Percentiles rank a stretch among this genome's conserved stretches.
Conservation (phyloP, 2,888 invertebrate species). For the Drosophila putrida region DNA sequence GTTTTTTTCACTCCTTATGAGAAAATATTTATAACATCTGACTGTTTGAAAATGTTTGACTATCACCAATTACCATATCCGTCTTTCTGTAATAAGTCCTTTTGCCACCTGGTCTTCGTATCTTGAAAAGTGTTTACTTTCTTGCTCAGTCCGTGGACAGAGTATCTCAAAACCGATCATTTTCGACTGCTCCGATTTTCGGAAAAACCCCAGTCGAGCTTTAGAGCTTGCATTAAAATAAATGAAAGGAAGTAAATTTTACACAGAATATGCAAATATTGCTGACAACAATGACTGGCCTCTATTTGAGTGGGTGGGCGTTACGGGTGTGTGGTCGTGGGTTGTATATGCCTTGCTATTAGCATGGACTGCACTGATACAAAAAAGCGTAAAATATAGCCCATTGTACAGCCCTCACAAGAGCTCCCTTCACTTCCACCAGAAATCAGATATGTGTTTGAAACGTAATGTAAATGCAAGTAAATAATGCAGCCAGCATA, state of each 20-base stretch:
- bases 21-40: too few species aligned
- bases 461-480: conserved; percentile 46
- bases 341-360: conserved; percentile 50
- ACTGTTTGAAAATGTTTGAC: too few species aligned
- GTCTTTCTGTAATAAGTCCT: background rate
- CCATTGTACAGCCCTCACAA: conserved; percentile 36
- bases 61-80: too few species aligned
- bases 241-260: conserved; percentile 73
- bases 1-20: too few species aligned
- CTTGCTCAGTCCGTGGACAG: background rate
- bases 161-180: background rate
- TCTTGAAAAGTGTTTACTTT: background rate
- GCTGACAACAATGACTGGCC: conserved; percentile 71
- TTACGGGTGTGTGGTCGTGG: conserved; percentile 15
- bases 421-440: background rate
- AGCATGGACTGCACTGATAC: conserved; percentile 65
- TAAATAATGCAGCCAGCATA: conserved; percentile 60
- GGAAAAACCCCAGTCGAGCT: conserved; percentile 29
- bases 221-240: conserved; percentile 61
- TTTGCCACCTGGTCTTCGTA: background rate
- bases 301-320: conserved; percentile 16
- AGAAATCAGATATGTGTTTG: conserved; percentile 65
- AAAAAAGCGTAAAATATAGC: conserved; percentile 47
- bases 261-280: conserved; percentile 78
- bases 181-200: conserved; percentile 5